Evolutionary conservation across 1,140 invertebrate species (phyloP).

Genomic region (Planococcus citri): DNA sequence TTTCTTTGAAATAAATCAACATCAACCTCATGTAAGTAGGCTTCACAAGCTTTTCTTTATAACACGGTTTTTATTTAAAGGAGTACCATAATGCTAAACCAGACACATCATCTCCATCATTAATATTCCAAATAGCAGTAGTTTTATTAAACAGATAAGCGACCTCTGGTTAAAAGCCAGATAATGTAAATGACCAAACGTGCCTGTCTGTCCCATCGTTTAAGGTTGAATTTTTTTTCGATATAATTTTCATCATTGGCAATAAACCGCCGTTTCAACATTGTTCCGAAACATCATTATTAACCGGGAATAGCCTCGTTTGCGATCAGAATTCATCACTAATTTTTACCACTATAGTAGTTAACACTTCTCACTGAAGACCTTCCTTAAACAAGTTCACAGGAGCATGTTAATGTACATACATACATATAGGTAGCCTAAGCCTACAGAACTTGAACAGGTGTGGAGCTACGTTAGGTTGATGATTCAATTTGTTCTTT

Average conservation of each 20-base stretch:
- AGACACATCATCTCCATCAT: background rate
- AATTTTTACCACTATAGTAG: background rate
- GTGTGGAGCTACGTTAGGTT: background rate
- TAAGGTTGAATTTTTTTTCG: constrained; percentile 8
- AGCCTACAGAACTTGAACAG: background rate
- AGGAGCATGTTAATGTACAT: constrained; percentile 5
- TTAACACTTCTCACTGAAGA: background rate
- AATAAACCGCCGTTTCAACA: background rate
- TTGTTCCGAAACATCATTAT: background rate
- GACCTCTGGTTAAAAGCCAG: constrained; percentile 14
- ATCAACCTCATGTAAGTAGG: too few relatives aligned
- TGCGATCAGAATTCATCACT: constrained; percentile 10
- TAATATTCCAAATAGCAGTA: constrained; percentile 7
- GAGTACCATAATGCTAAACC: too few relatives aligned
- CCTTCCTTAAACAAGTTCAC: background rate
- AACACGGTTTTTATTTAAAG: too few relatives aligned
- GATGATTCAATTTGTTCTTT: too few relatives aligned
- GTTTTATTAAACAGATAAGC: background rate
- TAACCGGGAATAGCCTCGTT: background rate
- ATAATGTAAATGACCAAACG: constrained; percentile 9
- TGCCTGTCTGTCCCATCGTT: constrained; percentile 16
- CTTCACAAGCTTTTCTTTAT: too few relatives aligned
- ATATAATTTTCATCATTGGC: background rate
- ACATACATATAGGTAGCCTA: too few relatives aligned
- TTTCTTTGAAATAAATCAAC: too few relatives aligned